Evolutionary conservation across 2,888 invertebrate species (phyloP).

Genomic region (Dermolepida albohirtum): DNA sequence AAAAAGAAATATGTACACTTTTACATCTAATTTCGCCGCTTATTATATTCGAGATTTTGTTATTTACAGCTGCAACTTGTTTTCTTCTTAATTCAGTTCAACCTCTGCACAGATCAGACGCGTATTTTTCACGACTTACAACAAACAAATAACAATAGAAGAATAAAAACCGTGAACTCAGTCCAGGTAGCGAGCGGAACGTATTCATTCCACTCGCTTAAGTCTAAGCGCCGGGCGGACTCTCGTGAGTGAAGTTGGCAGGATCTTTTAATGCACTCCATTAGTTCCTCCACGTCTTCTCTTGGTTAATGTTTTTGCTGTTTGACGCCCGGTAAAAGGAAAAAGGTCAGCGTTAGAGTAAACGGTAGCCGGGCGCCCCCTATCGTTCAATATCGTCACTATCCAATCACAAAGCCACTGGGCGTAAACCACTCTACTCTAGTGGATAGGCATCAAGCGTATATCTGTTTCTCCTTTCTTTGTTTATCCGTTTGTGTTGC

Average conservation of each 20-base stretch:
- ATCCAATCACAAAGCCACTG: constrained; percentile 55
- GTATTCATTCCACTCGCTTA: constrained; percentile 25
- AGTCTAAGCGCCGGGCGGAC: constrained; percentile 22
- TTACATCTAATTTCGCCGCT: too few relatives aligned
- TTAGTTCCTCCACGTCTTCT: constrained; percentile 44
- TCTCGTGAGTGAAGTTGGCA: neutral
- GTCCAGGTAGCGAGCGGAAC: constrained; percentile 16
- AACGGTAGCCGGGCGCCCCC: constrained; percentile 48
- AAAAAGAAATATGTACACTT: too few relatives aligned
- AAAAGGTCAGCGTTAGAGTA: constrained; percentile 40
- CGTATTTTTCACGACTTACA: neutral
- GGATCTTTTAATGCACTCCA: constrained; percentile 49
- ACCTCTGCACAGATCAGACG: too few relatives aligned
- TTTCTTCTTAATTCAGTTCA: too few relatives aligned
- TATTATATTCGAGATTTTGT: too few relatives aligned
- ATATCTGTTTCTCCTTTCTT: neutral
- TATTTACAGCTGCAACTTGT: too few relatives aligned
- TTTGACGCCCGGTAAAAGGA: constrained; percentile 42
- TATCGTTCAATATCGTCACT: constrained; percentile 54
- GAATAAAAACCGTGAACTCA: constrained; percentile 30
- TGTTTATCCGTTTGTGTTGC: constrained; percentile 15
- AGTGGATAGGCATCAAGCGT: constrained; percentile 20
- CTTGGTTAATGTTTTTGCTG: constrained; percentile 34
- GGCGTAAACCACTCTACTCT: constrained; percentile 49
- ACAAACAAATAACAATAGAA: constrained; percentile 12